Evolutionary conservation across 2,888 invertebrate species (phyloP).

Genomic region (Cloeon dipterum): DNA sequence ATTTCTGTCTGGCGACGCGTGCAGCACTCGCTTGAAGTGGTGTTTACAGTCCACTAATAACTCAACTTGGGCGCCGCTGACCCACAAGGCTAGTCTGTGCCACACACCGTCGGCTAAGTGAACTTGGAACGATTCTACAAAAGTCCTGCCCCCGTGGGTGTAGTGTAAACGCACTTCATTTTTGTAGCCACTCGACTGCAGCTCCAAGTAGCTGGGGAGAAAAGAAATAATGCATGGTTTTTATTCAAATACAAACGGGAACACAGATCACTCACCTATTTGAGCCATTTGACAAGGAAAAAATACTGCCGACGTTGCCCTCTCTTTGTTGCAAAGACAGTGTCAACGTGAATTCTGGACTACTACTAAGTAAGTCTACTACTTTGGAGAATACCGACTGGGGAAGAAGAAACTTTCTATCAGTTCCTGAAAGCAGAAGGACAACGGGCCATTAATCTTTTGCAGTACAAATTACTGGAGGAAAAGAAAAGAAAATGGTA

Average conservation of each 20-base stretch:
- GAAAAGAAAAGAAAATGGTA: no score
- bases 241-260: not conserved
- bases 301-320: constrained; percentile 59
- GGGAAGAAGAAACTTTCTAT: constrained; percentile 48
- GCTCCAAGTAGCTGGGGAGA: constrained; percentile 56
- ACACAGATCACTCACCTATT: constrained; percentile 43
- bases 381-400: constrained; percentile 41
- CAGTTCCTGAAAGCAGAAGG: no score
- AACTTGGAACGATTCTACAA: constrained; percentile 71
- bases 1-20: constrained; percentile 45
- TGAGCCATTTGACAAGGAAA: constrained; percentile 60
- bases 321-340: constrained; percentile 56
- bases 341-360: constrained; percentile 58
- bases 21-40: constrained; percentile 53
- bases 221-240: constrained; percentile 11
- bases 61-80: constrained; percentile 64
- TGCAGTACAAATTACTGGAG: no score
- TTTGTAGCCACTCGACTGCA: constrained; percentile 73
- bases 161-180: constrained; percentile 72
- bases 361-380: constrained; percentile 39
- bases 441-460: no score
- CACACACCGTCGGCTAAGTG: constrained; percentile 68
- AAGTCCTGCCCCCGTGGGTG: constrained; percentile 33
- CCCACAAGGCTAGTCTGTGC: constrained; percentile 56
- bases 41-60: constrained; percentile 71